Base-by-base conservation (phyloP, 2,888 invertebrate genomes). In the Notodonta dromedarius region DNA sequence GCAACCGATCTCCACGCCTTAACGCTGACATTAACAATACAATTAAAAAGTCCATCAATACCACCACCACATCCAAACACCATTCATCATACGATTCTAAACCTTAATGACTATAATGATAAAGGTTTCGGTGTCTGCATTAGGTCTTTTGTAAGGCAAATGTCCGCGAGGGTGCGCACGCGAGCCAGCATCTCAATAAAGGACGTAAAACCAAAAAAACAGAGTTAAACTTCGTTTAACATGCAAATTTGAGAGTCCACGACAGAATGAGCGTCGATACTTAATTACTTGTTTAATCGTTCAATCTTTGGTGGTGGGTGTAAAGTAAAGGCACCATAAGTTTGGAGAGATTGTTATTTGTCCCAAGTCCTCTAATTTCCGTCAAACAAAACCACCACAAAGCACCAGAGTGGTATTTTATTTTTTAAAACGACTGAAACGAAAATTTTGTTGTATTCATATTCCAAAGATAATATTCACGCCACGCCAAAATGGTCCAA, bases 201-300 rank as follows among this genome's bases (percentile, higher is more conserved):
- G 85, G 81, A 80, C 84, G 82, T 83, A 90, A 90, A 92, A 92
- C 87, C 24, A 24, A 88, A 93, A 91, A 90, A 88, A 70, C 80
- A 81, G 86, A 90, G 86, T 80, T 84, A 87, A 90, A 90, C 90
- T 93, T 93, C 93, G 93, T 93, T 93, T 93, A 93, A 93, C 93
- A 93, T 93, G 93, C 93, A 93, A 93, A 93, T 93, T 93, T 93
- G 91, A 93, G 86, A 93, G 89, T 89, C 89, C 86, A 83, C 85
- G 91, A 93, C 92, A 90, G 90, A 90, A 92, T 91, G 90, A 90
- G 87, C 90, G 91, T 90, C 88, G 88, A 93, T 93, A 92, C 92
- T 93, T 93, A 93, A 93, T 93, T 93, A 93, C 92, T 89, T 83
- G 77, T 86, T 90, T 93, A 93, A 93, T 93, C 93, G 89, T 87